Conservation (phyloP, 2,113 vertebrate species). For the Dryoscopus gambensis region DNA sequence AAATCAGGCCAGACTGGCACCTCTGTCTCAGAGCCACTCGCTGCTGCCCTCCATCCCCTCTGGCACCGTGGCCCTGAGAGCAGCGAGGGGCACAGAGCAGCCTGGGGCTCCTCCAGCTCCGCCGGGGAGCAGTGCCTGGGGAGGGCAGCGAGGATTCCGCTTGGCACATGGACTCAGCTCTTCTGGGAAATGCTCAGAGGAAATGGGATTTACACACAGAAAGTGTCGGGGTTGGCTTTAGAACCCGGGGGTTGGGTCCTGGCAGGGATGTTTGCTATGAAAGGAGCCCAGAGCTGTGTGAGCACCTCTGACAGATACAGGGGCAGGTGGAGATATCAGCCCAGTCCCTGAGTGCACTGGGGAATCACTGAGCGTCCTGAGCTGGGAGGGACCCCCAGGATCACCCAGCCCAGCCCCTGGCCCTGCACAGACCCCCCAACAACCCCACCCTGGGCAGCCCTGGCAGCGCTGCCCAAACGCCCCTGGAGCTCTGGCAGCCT, state of each 20-base stretch:
- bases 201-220: neutral
- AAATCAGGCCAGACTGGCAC: neutral
- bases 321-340: neutral
- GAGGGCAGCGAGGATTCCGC: neutral
- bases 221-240: accelerated
- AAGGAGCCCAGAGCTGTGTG: neutral
- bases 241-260: neutral
- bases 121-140: neutral
- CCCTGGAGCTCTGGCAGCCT: neutral
- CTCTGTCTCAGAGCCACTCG: neutral
- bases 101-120: neutral
- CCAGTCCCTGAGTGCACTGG: neutral
- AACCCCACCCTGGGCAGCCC: neutral
- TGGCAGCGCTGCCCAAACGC: neutral
- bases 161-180: neutral
- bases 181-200: neutral
- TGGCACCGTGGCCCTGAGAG: accelerated
- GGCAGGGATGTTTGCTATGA: neutral
- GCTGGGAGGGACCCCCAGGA: neutral
- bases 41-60: neutral
- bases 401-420: accelerated
- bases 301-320: neutral
- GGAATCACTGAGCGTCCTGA: accelerated
- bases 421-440: neutral
- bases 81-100: neutral